Evolutionary conservation across 2,113 vertebrate genomes (phyloP), one percentile per base, ranked within the genome.

Genomic region (Labeo rohita): DNA sequence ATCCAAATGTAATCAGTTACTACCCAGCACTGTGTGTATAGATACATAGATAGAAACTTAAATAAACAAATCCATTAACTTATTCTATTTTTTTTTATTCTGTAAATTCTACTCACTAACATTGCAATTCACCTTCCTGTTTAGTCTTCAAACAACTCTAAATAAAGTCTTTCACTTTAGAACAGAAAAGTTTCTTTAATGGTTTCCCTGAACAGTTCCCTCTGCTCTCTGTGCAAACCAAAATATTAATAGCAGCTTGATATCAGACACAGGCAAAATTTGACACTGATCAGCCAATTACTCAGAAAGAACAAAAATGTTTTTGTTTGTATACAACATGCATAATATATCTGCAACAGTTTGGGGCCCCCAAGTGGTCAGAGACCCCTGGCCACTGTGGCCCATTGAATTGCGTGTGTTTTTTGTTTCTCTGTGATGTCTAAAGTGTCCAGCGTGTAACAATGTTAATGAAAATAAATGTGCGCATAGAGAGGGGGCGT

Each of bases 391-490:
- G 52, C 63, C 52, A 50, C 45, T 81, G 77, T 16, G 34, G 23
- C 52, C 23, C 15, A 47, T 28, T 81, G 78, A 15, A 13, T 13
- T 76, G 47, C 66, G 23, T 56, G 28, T 54, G 28, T 86, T 39
- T 39, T 59, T 52, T 34, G 8, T 61, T 11, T 80, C 54, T 16
- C 6, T 45, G 12, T 79, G 15, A 49, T 21, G 12, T 47, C 39
- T 15, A 10, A 34, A 54, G 34, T 21, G 13, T 76, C 61, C 79
- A 77, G 23, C 82, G 66, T 75, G 59, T 72, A 76, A 45, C 79
- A 21, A 7, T 66, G 63, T 81, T 89, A 91, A 92, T 91, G 87
- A 89, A 87, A 91, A 90, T 66, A 87, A 90, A 91, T 90, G 90
- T 83, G 76, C 82, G 88, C 34, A 34, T 61, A 68, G 83, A 36